These are phyloP conservation scores for Ascaphus truei DNA, from an alignment of 2,113 vertebrate species.

Conservation along the genomic window DNA sequence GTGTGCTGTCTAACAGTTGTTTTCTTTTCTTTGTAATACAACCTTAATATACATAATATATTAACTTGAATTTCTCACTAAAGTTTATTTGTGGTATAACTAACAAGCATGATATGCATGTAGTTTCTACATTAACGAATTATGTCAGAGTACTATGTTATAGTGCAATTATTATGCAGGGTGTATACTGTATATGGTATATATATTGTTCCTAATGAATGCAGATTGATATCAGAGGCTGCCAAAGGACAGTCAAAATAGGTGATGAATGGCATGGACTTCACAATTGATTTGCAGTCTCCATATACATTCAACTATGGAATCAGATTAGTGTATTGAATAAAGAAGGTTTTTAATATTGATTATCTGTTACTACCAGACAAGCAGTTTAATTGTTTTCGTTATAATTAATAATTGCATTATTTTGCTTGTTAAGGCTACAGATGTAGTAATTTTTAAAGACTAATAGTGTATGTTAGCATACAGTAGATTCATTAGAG, in stretches of 20 bases:
- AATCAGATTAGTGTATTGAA: not conserved
- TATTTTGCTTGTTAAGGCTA: too few species aligned
- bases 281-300: conserved; percentile 15
- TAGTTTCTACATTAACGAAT: not conserved
- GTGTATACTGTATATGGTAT: conserved; percentile 19
- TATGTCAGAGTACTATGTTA: not conserved
- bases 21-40: too few species aligned
- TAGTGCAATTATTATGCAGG: conserved; percentile 14
- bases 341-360: conserved; percentile 1
- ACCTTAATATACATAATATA: too few species aligned
- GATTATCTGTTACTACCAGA: conserved; percentile 19
- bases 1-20: too few species aligned
- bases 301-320: conserved; percentile 5
- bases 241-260: conserved; percentile 18
- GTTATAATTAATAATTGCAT: too few species aligned
- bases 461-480: too few species aligned
- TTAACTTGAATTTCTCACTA: too few species aligned
- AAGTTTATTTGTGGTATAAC: not conserved
- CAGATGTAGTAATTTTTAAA: too few species aligned
- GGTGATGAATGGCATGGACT: conserved; percentile 14
- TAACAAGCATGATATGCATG: not conserved
- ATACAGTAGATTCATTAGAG: too few species aligned
- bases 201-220: conserved; percentile 16
- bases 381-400: too few species aligned
- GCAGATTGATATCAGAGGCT: conserved; percentile 10